phyloP scores from a whole-genome alignment of 2,888 invertebrate genomes.

The Melipona bicolor region DNA sequence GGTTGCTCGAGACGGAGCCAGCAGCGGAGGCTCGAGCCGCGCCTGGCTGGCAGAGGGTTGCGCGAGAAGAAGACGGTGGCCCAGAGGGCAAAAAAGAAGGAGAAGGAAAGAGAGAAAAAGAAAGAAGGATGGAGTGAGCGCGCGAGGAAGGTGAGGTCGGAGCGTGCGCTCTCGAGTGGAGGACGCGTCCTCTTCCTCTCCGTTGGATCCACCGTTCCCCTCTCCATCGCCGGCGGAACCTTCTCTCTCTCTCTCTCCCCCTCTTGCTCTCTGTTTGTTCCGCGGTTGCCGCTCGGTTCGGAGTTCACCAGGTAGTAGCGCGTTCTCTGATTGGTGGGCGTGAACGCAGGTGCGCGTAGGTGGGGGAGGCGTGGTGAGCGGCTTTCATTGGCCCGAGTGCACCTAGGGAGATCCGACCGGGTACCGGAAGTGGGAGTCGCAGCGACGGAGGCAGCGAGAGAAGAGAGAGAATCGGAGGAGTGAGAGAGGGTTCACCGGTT shows the following conservation, averaged over 20 bases:
- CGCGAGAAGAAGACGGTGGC: slow-evolving; percentile 2
- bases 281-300: neutral
- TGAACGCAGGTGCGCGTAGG: slow-evolving; percentile 83
- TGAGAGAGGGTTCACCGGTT: slow-evolving; percentile 15
- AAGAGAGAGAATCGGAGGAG: slow-evolving; percentile 36
- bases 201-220: slow-evolving; percentile 20
- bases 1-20: neutral
- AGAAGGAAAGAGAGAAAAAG: neutral
- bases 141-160: slow-evolving; percentile 67
- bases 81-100: slow-evolving; percentile 46
- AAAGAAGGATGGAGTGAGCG: neutral
- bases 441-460: slow-evolving; percentile 15
- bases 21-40: too few species aligned
- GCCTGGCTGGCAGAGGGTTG: slow-evolving; percentile 22
- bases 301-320: slow-evolving; percentile 71
- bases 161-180: slow-evolving; percentile 70
- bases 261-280: slow-evolving; percentile 8
- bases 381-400: slow-evolving; percentile 75
- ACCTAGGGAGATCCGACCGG: slow-evolving; percentile 48
- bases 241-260: slow-evolving; percentile 17
- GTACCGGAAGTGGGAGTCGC: slow-evolving; percentile 77
- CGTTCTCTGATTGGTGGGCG: slow-evolving; percentile 79
- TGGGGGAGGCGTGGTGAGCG: slow-evolving; percentile 81
- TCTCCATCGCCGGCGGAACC: slow-evolving; percentile 1
- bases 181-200: slow-evolving; percentile 48